A percentile compares a stretch with the other conserved stretches of the same genome.
These are phyloP conservation scores for Chrysomela aeneicollis DNA, from an alignment of 2,888 invertebrate species.

Conservation along the genomic window DNA sequence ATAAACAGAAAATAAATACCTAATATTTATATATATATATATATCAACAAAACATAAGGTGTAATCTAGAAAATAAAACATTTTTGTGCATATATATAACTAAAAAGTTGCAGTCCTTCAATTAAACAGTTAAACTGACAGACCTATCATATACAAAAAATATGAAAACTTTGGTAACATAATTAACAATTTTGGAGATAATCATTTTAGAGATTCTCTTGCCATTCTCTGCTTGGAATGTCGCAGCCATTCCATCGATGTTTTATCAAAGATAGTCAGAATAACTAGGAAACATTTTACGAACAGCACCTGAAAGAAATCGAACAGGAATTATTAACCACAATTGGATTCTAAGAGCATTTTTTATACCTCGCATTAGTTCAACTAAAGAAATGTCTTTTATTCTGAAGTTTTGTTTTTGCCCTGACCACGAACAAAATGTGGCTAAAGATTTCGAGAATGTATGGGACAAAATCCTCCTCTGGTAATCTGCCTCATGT, in stretches of 20 bases:
- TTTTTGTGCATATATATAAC: too few relatives aligned
- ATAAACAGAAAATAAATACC: too few relatives aligned
- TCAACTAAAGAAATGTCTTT: neutral
- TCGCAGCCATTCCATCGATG: neutral
- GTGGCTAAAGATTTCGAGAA: conserved; percentile 5
- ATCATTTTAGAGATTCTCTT: too few relatives aligned
- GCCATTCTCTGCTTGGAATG: neutral
- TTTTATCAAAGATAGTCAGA: neutral
- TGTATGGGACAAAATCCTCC: conserved; percentile 8
- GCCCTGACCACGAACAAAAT: conserved; percentile 3
- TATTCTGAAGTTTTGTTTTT: conserved; percentile 7
- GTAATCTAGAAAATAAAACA: too few relatives aligned
- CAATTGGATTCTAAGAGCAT: conserved; percentile 1
- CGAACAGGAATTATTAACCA: neutral
- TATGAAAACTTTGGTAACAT: too few relatives aligned
- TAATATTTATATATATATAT: too few relatives aligned
- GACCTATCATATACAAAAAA: too few relatives aligned
- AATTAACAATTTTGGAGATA: too few relatives aligned
- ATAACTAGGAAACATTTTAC: neutral
- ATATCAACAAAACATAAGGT: too few relatives aligned
- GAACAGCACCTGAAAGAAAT: neutral
- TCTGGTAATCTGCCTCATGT: neutral
- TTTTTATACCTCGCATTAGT: conserved; percentile 3
- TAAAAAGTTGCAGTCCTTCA: too few relatives aligned
- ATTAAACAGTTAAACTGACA: too few relatives aligned